Conservation (phyloP, 2,113 vertebrate species). For the Hiodon tergisus region DNA sequence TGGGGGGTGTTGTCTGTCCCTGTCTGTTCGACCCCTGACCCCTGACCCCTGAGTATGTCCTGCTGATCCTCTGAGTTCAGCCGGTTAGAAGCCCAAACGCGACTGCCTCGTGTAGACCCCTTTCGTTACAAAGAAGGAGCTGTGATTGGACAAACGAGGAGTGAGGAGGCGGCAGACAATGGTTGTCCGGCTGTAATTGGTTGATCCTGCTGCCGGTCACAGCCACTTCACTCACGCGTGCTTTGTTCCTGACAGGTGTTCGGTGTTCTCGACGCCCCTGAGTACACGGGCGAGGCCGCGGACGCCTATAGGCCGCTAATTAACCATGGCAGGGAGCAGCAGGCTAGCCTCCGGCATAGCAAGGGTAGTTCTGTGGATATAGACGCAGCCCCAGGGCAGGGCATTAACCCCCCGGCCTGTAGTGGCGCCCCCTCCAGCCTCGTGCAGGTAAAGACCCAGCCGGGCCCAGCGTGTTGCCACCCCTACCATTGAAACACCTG, state of each 20-base stretch:
- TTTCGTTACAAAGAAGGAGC: too few relatives aligned
- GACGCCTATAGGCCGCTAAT: conserved; percentile 73
- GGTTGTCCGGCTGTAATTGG: too few relatives aligned
- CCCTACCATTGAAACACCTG: not conserved
- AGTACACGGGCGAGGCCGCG: conserved; percentile 67
- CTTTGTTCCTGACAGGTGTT: conserved; percentile 84
- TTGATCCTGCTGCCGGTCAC: too few relatives aligned
- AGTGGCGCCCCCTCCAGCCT: conserved; percentile 51
- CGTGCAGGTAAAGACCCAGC: conserved; percentile 59
- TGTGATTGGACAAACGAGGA: too few relatives aligned
- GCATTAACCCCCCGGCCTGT: conserved; percentile 57
- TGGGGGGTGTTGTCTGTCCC: too few relatives aligned
- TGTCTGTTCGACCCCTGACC: too few relatives aligned
- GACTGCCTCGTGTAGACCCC: too few relatives aligned
- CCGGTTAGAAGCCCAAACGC: too few relatives aligned
- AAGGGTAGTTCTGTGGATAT: conserved; percentile 65
- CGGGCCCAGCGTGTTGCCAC: conserved; percentile 28
- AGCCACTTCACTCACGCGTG: conserved; percentile 40
- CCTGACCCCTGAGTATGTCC: too few relatives aligned
- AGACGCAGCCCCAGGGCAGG: conserved; percentile 68
- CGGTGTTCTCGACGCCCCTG: conserved; percentile 80
- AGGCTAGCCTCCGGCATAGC: conserved; percentile 51
- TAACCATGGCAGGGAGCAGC: conserved; percentile 68
- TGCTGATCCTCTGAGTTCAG: too few relatives aligned
- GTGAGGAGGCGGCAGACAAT: too few relatives aligned